Base-by-base conservation (phyloP, 2,113 vertebrate species). In the Myiagra hebetior region DNA sequence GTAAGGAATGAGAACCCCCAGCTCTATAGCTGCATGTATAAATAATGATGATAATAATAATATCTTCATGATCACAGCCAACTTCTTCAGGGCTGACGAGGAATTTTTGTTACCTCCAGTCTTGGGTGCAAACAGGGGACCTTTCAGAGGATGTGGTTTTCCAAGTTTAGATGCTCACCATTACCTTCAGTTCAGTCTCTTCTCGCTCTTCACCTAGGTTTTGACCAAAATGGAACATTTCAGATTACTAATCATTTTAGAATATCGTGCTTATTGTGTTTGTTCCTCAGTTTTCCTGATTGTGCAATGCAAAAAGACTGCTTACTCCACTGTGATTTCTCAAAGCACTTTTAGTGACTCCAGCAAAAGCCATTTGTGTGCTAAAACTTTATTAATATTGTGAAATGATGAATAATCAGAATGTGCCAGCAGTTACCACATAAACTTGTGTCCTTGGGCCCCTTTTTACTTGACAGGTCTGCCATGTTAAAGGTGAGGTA, bases 311-410 rank as follows among this genome's bases (percentile, higher is more conserved):
- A 94, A 94, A 79, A 65, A 59, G 50, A 50, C 78, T 47, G 15
- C 85, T 96, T 94, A 81, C 72, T 90, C 72, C 88, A 86, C 47
- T 3, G 1, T 39, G 79, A 94, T 94, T 95, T 94, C 93, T 88
- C 68, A 94, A 95, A 95, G 52, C 35, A 70, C 31, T 91, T 80
- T 55, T 68, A 88, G 75, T 12, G 44, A 52, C 82, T 91, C 79
- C 90, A 93, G 76, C 46, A 90, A 88, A 94, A 70, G 79, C 42
- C 55, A 65, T 74, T 90, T 67, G 50, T 3, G 7, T 90, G 55
- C 67, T 76, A 91, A 90, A 91, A 70, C 47, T 12, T 93, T 90
- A 96, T 96, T 95, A 88, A 88, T 70, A 81, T 95, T 95, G 93
- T 93, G 93, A 92, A 96, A 95, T 1, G 0, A 80, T 50, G 72